Base-by-base conservation (phyloP, 2,888 invertebrate genomes). In the Ennomos erosarius region DNA sequence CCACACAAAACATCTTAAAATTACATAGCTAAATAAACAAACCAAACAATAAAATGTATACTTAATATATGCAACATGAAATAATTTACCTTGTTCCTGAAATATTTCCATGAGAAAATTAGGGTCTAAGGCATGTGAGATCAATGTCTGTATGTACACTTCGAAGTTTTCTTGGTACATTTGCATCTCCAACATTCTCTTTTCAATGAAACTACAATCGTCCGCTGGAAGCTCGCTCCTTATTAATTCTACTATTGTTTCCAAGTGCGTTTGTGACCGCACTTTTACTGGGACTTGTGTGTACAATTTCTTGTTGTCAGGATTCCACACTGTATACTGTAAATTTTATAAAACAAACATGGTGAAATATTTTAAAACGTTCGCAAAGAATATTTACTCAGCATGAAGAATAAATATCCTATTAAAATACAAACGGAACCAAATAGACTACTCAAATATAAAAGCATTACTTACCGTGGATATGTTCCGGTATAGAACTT, bases 91-190 rank as follows among this genome's bases (percentile, higher is more conserved):
- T 94, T 97, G 96, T 79, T 98, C 98, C 79, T 96, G 96, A 74
- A 97, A 96, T 79, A 98, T 98, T 93, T 98, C 98, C 49, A 95
- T 95, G 12, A 98, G 93, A 80, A 98, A 98, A 88, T 97, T 97
- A 5, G 97, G 96, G 87, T 98, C 98, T 66, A 98, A 88, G 8
- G 97, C 97, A 83, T 98, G 98, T 2, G 98, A 98, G 77, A 98
- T 97, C 76, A 98, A 93, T 3, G 97, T 97, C 84, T 98, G 98
- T 81, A 98, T 96, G 77, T 97, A 98, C 42, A 98, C 97, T 92
- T 97, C 97, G 81, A 98, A 98, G 81, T 96, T 96, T 77, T 97
- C 97, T 76, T 97, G 96, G 87, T 96, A 96, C 74, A 94, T 94
- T 71, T 95, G 94, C 54, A 95, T 95, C 67, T 96, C 95, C 72